Evolutionary conservation across 2,113 vertebrate genomes (phyloP).

Genomic region (Psophia crepitans): DNA sequence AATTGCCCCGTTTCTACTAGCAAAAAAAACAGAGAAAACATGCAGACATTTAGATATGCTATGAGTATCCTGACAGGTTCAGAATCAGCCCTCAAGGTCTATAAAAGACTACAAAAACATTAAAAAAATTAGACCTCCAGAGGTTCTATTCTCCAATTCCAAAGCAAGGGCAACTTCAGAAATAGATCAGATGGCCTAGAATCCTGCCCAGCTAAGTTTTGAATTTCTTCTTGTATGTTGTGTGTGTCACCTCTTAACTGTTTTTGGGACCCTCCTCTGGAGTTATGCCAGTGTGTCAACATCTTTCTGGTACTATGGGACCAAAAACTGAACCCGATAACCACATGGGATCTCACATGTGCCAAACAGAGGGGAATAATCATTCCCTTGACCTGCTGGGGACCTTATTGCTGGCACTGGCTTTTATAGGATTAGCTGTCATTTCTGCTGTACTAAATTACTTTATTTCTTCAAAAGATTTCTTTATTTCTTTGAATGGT

Average conservation of each 20-base stretch:
- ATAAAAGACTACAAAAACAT: neutral
- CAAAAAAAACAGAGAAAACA: neutral
- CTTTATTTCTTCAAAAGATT: neutral
- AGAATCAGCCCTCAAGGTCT: neutral
- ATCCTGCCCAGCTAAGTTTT: neutral
- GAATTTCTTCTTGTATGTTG: neutral
- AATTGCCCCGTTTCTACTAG: neutral
- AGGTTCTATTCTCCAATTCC: neutral
- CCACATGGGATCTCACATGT: neutral
- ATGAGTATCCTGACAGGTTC: neutral
- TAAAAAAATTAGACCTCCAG: neutral
- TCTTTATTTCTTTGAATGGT: neutral
- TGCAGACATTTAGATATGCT: neutral
- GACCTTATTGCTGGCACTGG: neutral
- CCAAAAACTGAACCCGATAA: neutral
- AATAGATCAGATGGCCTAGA: neutral
- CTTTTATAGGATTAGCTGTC: neutral
- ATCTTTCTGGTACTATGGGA: neutral
- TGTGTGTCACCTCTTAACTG: neutral
- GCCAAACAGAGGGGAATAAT: neutral
- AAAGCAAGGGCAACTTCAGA: neutral
- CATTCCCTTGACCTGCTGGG: neutral
- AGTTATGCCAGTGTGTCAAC: neutral
- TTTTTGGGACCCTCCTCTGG: neutral
- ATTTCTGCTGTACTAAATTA: neutral